Conservation (phyloP, 2,113 vertebrate species). For the Loxodonta africana region DNA sequence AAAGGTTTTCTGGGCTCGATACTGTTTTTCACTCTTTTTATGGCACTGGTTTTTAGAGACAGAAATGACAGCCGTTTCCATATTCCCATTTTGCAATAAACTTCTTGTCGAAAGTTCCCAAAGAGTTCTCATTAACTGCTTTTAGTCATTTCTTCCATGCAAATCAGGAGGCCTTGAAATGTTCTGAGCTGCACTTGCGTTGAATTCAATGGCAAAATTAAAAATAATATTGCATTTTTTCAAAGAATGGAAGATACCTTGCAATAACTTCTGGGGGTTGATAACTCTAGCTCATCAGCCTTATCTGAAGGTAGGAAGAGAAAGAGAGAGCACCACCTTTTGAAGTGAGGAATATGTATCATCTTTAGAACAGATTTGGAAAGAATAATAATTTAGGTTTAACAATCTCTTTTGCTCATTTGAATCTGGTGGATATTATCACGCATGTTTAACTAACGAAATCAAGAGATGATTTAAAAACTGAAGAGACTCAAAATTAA, state of each 20-base stretch:
- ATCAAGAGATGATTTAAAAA: slow-evolving; percentile 31
- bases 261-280: not conserved
- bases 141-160: slow-evolving; percentile 63
- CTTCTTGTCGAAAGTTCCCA: slow-evolving; percentile 55
- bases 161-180: slow-evolving; percentile 64
- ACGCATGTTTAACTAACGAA: not conserved
- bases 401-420: not conserved
- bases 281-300: not conserved
- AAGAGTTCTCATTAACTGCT: slow-evolving; percentile 56
- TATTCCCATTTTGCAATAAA: slow-evolving; percentile 72
- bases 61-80: slow-evolving; percentile 72
- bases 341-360: not conserved
- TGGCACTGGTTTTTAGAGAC: slow-evolving; percentile 63
- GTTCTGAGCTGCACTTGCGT: not conserved
- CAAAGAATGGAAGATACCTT: not conserved
- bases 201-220: slow-evolving; percentile 17
- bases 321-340: not conserved
- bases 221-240: slow-evolving; percentile 23
- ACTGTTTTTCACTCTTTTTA: slow-evolving; percentile 53
- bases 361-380: not conserved
- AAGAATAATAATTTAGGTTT: not conserved
- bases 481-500: not conserved
- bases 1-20: slow-evolving; percentile 20
- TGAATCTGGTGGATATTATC: not conserved
- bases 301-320: not conserved